These are phyloP conservation scores for Drosophila sp. DNA, from an alignment of 1,140 invertebrate species.

Conservation along the genomic window DNA sequence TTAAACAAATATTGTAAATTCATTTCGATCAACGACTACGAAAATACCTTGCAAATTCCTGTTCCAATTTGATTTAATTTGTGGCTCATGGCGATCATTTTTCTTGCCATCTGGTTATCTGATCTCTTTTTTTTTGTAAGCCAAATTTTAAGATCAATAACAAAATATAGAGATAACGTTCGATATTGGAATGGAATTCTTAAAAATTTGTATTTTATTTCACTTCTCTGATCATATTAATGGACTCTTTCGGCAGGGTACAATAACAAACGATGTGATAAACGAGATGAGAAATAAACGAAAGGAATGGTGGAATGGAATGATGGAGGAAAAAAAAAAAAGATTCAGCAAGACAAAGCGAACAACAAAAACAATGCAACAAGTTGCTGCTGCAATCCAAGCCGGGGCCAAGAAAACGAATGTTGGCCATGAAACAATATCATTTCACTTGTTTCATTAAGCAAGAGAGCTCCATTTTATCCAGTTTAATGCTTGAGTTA, in stretches of 20 bases:
- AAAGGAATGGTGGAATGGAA: not conserved
- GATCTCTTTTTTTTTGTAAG: too few species aligned
- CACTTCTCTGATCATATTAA: too few species aligned
- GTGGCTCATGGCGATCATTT: too few species aligned
- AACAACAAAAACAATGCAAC: slow-evolving; percentile 39
- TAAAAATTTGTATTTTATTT: too few species aligned
- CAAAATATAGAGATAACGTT: too few species aligned
- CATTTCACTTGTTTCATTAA: slow-evolving; percentile 64
- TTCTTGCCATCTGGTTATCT: too few species aligned
- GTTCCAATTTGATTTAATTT: too few species aligned
- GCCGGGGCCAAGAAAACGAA: slow-evolving; percentile 23
- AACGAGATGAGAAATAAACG: not conserved
- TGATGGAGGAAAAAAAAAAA: slow-evolving; percentile 1
- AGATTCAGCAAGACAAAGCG: slow-evolving; percentile 22
- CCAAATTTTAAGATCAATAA: too few species aligned
- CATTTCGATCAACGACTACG: not conserved
- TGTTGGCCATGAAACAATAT: slow-evolving; percentile 62
- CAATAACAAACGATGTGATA: not conserved
- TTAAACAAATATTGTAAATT: slow-evolving; percentile 4
- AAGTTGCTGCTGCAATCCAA: slow-evolving; percentile 16
- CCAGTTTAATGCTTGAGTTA: slow-evolving; percentile 21
- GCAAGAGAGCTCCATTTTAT: slow-evolving; percentile 29
- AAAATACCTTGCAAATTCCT: not conserved
- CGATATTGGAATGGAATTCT: too few species aligned
- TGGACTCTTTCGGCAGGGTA: not conserved